A percentile compares a stretch with the other conserved stretches of the same genome.
Conservation (phyloP, 2,113 vertebrate genomes). For the Uropsilus gracilis region DNA sequence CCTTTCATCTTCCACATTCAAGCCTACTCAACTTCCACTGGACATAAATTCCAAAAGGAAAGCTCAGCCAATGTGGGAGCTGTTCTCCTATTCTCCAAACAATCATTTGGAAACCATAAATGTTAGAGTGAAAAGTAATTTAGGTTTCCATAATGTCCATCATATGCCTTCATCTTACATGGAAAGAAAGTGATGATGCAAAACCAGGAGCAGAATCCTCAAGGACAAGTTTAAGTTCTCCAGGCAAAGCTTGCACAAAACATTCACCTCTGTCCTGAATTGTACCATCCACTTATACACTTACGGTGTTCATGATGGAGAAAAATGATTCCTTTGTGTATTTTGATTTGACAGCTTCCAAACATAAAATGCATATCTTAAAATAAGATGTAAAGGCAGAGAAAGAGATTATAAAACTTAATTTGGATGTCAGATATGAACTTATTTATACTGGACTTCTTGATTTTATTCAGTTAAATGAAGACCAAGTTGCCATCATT, state of each 20-base stretch:
- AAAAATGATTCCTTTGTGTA: not conserved
- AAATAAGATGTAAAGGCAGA: conserved; percentile 41
- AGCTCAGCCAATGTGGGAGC: not conserved
- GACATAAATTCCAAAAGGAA: not conserved
- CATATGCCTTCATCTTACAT: not conserved
- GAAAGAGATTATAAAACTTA: not conserved
- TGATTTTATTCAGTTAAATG: conserved; percentile 42
- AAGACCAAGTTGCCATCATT: not conserved
- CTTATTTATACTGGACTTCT: not conserved
- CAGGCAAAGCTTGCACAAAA: not conserved
- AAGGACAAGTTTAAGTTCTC: not conserved
- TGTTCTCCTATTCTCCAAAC: not conserved
- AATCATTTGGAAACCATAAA: not conserved
- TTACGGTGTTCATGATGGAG: not conserved
- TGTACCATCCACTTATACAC: not conserved
- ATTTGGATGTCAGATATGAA: not conserved
- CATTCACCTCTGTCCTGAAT: rapidly evolving
- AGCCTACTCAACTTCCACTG: not conserved
- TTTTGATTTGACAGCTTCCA: not conserved
- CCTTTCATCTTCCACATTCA: not conserved
- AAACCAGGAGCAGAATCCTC: not conserved
- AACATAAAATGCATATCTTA: not conserved
- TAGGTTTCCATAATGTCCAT: conserved; percentile 1
- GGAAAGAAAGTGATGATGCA: not conserved
- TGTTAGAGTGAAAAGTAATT: not conserved